A percentile compares a stretch with the other conserved stretches of the same genome.
Conservation (phyloP, 1,140 invertebrate genomes). For the Caenorhabditis briggsae region DNA sequence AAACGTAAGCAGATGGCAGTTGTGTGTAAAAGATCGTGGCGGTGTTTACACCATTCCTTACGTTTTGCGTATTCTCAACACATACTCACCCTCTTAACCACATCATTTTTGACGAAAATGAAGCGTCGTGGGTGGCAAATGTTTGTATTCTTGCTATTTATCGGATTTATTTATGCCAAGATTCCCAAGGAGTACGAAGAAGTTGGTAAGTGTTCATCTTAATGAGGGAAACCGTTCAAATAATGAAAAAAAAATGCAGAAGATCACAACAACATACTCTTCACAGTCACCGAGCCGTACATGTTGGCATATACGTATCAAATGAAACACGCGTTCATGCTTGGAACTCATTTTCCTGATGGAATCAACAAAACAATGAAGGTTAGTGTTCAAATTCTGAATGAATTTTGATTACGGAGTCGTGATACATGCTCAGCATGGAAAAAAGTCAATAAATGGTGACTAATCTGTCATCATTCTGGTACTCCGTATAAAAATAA, state of each 20-base stretch:
- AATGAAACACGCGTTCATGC: constrained; percentile 38
- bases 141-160: not conserved
- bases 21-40: constrained; percentile 1
- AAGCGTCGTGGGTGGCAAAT: constrained; percentile 24
- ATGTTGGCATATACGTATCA: constrained; percentile 20
- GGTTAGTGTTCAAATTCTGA: not conserved
- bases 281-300: constrained; percentile 36
- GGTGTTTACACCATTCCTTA: constrained; percentile 27
- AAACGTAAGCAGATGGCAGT: too few species aligned
- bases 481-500: too few species aligned
- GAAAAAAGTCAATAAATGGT: not conserved
- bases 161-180: not conserved
- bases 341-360: constrained; percentile 34
- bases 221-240: not conserved
- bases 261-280: constrained; percentile 27
- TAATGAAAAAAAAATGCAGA: not conserved
- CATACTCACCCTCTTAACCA: not conserved
- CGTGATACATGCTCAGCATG: not conserved
- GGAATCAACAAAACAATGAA: constrained; percentile 17
- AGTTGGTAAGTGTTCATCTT: not conserved
- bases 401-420: not conserved
- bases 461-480: too few species aligned
- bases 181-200: constrained; percentile 29
- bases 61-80: not conserved
- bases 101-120: constrained; percentile 11